phyloP scores from a whole-genome alignment of 2,888 invertebrate genomes.

The Smittia sp. region DNA sequence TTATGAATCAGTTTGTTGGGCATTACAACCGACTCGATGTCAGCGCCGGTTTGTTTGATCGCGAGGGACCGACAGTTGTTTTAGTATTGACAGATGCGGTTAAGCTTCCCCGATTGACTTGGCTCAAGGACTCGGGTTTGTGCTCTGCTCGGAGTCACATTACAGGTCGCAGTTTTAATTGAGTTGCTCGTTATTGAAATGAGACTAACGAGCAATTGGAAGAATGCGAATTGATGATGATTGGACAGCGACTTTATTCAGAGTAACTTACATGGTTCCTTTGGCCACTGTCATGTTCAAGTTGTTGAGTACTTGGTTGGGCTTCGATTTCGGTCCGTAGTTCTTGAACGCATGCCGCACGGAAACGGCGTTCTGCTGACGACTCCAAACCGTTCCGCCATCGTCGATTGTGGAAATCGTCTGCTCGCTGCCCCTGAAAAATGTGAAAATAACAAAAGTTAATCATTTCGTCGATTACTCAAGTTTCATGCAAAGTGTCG shows the following conservation, averaged over 20 bases:
- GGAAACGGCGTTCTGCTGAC: slow-evolving; percentile 80
- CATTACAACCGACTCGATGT: background rate
- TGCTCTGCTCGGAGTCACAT: too few relatives aligned
- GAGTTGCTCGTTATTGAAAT: too few relatives aligned
- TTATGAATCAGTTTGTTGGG: slow-evolving; percentile 7
- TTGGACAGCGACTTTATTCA: slow-evolving; percentile 13
- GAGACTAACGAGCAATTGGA: too few relatives aligned
- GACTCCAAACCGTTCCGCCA: slow-evolving; percentile 60
- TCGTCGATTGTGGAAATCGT: slow-evolving; percentile 52
- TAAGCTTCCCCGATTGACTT: too few relatives aligned
- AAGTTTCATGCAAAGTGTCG: slow-evolving; percentile 10
- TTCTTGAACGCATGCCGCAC: slow-evolving; percentile 85
- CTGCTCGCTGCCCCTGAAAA: slow-evolving; percentile 51
- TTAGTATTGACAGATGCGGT: too few relatives aligned
- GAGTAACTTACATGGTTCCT: slow-evolving; percentile 85
- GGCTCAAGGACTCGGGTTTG: too few relatives aligned
- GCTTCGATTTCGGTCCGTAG: slow-evolving; percentile 83
- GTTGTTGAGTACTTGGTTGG: slow-evolving; percentile 82
- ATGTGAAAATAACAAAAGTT: slow-evolving; percentile 36
- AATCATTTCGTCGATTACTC: background rate
- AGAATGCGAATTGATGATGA: background rate
- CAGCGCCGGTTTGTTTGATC: too few relatives aligned
- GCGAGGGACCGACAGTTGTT: too few relatives aligned
- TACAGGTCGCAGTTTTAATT: too few relatives aligned
- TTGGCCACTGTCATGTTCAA: slow-evolving; percentile 91